Evolutionary conservation across 2,797 vertebrate species (phyloP), one percentile per base, ranked within the genome.

Genomic region (Sparus aurata): DNA sequence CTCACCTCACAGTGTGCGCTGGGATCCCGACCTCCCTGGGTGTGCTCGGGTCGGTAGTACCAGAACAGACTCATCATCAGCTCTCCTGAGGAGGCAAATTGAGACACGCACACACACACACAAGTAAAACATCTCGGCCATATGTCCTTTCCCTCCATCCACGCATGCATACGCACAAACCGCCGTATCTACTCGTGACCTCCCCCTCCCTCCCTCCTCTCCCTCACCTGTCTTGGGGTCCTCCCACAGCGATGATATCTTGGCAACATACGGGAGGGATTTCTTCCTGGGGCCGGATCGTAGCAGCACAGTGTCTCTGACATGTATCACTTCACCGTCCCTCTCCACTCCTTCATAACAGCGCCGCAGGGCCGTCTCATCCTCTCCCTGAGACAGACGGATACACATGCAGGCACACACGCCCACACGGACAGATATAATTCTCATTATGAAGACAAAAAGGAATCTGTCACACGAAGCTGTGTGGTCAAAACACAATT

Each of bases 21-120:
- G 94, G 98, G 96, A 94, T 97, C 98, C 89, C 97, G 95, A 87
- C 98, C 98, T 89, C 97, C 97, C 95, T 99, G 98, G 83, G 98
- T 98, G 96, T 99, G 98, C 93, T 99, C 98, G 0, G 98, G 98
- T 88, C 98, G 95, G 95, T 99, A 99, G 94, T 99, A 99, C 98
- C 98, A 99, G 94, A 99, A 97, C 77, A 99, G 96, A 91, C 98
- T 99, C 98, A 99, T 99, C 98, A 99, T 99, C 95, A 99, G 95
- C 94, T 99, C 98, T 90, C 98, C 98, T 99, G 92, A 34, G 77
- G 80, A 71, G 50, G 70, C 25, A 54, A 73, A 77, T 54, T 23
- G 8, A 68, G 34, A 88, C 59, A 75, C 62, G 75, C 71, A 79
- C 57, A 58, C 12, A 75, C 62, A 75, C 71, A 79, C 57, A 58